Percentiles rank a stretch among this genome's conserved stretches.
Evolutionary conservation across 2,113 vertebrate species (phyloP).

Genomic region (Antechinus flavipes): DNA sequence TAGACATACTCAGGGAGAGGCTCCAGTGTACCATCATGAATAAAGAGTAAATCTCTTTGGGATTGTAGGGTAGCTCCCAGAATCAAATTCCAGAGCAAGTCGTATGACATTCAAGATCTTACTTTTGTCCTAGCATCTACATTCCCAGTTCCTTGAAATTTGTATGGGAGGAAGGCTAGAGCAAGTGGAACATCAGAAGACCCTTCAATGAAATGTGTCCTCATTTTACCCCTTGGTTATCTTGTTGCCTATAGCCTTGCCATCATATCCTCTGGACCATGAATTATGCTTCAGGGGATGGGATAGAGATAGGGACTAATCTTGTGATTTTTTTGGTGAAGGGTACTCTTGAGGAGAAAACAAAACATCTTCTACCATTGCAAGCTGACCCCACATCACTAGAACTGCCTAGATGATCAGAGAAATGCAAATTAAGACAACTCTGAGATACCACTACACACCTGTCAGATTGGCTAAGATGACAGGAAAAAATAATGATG

Average conservation of each 20-base stretch:
- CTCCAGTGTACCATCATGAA: background rate
- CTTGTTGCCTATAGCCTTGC: background rate
- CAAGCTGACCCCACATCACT: background rate
- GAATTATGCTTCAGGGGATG: background rate
- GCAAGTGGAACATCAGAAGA: background rate
- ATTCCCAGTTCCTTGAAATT: background rate
- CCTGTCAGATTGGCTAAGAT: too few species aligned
- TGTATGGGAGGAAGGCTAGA: background rate
- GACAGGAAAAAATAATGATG: too few species aligned
- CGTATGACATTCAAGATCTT: background rate
- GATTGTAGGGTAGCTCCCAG: background rate
- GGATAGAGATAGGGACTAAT: background rate
- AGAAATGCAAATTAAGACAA: too few species aligned
- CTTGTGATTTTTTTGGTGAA: background rate
- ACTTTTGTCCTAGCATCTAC: background rate
- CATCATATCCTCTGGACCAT: background rate
- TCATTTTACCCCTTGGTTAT: background rate
- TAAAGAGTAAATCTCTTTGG: background rate
- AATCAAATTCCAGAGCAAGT: background rate
- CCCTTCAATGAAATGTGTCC: background rate
- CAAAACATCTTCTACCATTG: background rate
- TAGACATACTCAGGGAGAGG: background rate
- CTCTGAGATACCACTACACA: too few species aligned
- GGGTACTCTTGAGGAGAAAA: background rate
- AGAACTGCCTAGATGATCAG: background rate